phyloP scores from a whole-genome alignment of 1,140 invertebrate genomes.

The Radopholus similis region DNA sequence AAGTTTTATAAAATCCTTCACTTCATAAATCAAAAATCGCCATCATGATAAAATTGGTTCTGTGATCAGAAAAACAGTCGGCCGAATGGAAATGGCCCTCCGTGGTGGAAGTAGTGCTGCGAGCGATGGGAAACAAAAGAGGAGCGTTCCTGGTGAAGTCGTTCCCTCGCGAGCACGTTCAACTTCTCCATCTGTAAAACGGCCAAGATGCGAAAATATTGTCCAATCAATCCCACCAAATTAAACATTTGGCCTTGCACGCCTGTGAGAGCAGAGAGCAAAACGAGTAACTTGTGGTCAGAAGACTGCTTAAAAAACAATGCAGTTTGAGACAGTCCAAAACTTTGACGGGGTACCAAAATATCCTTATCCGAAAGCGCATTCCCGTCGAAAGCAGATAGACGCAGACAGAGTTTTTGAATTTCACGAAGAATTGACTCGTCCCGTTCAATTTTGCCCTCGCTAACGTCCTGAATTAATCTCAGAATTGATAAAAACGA shows the following conservation, averaged over 20 bases:
- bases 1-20: background rate
- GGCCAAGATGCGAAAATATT: too few species aligned
- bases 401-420: slow-evolving; percentile 37
- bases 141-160: background rate
- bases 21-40: too few species aligned
- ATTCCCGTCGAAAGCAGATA: slow-evolving; percentile 11
- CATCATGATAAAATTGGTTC: slow-evolving; percentile 94
- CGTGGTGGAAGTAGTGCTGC: background rate
- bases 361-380: background rate
- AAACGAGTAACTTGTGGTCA: slow-evolving; percentile 38
- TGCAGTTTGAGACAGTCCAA: background rate
- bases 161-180: background rate
- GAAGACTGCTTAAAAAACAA: slow-evolving; percentile 21
- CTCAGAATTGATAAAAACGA: background rate
- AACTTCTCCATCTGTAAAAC: too few species aligned
- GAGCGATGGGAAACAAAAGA: background rate
- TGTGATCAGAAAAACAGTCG: slow-evolving; percentile 92
- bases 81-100: slow-evolving; percentile 93
- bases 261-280: slow-evolving; percentile 28
- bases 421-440: slow-evolving; percentile 27
- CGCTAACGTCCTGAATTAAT: slow-evolving; percentile 32
- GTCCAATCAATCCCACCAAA: too few species aligned
- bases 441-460: slow-evolving; percentile 27
- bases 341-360: background rate
- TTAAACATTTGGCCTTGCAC: slow-evolving; percentile 22